These are phyloP conservation scores for Eubasilissa splendida DNA, from an alignment of 2,888 invertebrate species.

Conservation along the genomic window DNA sequence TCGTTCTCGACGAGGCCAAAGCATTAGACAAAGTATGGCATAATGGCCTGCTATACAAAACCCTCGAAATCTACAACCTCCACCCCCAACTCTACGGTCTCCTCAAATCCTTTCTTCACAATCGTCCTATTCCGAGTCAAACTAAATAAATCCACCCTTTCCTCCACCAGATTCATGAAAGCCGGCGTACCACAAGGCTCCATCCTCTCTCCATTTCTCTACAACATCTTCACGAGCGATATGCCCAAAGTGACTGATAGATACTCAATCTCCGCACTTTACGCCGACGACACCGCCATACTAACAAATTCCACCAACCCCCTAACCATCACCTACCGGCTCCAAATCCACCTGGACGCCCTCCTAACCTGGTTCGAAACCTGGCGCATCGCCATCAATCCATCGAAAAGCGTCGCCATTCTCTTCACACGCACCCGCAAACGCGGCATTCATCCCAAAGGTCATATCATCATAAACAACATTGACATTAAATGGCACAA, in stretches of 20 bases:
- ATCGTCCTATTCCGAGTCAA: too few species aligned
- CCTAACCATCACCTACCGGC: not conserved
- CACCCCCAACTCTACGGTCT: too few species aligned
- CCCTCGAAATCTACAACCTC: too few species aligned
- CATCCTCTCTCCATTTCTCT: too few species aligned
- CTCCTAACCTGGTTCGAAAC: not conserved
- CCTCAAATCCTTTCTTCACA: too few species aligned
- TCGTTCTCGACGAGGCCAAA: too few species aligned
- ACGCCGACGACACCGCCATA: conserved; percentile 53
- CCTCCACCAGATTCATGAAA: too few species aligned
- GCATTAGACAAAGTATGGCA: too few species aligned
- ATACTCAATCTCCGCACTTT: conserved; percentile 40
- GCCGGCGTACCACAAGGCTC: too few species aligned
- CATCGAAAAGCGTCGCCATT: not conserved
- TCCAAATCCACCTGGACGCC: not conserved
- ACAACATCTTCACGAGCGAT: conserved; percentile 18
- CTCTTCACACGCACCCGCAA: not conserved
- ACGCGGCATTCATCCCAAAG: not conserved
- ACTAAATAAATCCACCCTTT: too few species aligned
- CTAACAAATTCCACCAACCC: not conserved
- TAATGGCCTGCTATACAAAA: too few species aligned
- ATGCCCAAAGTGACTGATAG: conserved; percentile 35
- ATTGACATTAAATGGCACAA: not conserved
- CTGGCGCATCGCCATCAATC: not conserved
- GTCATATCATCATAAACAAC: not conserved